Base-by-base conservation (phyloP, 2,888 invertebrate genomes). In the Alviniconcha strummeri region DNA sequence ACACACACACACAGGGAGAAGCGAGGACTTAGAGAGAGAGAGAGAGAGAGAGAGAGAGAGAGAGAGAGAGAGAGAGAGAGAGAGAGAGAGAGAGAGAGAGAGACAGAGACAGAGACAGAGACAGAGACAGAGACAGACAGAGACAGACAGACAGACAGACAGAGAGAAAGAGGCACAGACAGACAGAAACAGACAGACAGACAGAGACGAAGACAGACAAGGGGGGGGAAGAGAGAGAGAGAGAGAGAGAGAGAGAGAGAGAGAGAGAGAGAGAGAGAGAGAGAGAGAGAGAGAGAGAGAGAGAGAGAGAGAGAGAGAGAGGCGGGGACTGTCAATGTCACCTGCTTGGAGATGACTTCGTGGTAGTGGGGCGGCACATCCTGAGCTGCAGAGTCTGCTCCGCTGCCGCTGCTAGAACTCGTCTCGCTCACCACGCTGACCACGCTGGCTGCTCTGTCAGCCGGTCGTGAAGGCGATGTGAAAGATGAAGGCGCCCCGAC, bases 311-410 rank as follows among this genome's bases (percentile, higher is more conserved):
- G n/a, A 76, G 56, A 55, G n/a, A 76, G 55, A 55, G 8, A 76
- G 17, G 55, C 15, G 17, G 17, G n/a, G 13, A 74, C 52, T 74
- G 52, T 74, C 52, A 17, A 0, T 9, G 36, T 54, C 55, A 81
- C 81, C 81, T 81, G 81, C 19, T 81, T 71, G n/a, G 74, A 75
- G 19, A 82, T 52, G 67, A 82, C 83, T 19, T 84, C 84, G 15
- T 84, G 82, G 77, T 84, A 84, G 15, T 75, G 82, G 8, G 84
- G 84, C 3, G 84, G 84, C 17, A 84, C 54, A 13, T 81, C 81
- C 64, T 75, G 81, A 9, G 56, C 60, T 5, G 7, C 15, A 56
- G 81, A 60, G n/a, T 81, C 81, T 1, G 64, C 64, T 4, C 75
- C 81, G 52, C 74, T 60, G 4, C 74, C 74, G 69, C 80, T 69